Percentiles rank a stretch among this genome's conserved stretches.
Evolutionary conservation across 2,113 vertebrate species (phyloP).

Genomic region (Parotia lawesii): DNA sequence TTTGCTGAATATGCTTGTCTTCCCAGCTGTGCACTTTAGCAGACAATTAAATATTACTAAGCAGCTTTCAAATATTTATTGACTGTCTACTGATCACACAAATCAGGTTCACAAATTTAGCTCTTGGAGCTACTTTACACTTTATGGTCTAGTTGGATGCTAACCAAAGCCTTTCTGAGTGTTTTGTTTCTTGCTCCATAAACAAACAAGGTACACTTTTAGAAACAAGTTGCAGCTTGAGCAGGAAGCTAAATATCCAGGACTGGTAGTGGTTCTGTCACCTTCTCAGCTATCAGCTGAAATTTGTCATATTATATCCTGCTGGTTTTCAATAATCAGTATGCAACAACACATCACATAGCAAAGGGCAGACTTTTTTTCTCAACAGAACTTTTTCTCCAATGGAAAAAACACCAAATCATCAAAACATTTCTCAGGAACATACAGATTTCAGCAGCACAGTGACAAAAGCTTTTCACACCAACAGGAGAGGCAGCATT

Average conservation of each 20-base stretch:
- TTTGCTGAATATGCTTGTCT: neutral
- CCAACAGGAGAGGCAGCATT: neutral
- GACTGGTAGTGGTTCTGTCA: neutral
- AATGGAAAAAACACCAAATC: neutral
- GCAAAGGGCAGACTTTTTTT: neutral
- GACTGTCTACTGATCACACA: neutral
- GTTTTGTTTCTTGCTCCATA: neutral
- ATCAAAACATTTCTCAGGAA: neutral
- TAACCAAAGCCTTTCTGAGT: neutral
- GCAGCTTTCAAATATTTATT: slow-evolving; percentile 12
- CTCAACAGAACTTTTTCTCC: neutral
- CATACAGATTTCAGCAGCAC: neutral
- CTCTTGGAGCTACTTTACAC: neutral
- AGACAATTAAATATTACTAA: neutral
- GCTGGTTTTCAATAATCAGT: neutral
- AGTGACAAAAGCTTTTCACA: neutral
- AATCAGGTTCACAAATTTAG: neutral
- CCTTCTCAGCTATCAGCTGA: slow-evolving; percentile 22
- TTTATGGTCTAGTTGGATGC: neutral
- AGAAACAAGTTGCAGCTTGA: slow-evolving; percentile 18
- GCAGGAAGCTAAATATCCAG: slow-evolving; percentile 6
- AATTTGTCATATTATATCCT: neutral
- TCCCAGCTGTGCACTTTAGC: neutral
- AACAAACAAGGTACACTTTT: slow-evolving; percentile 6
- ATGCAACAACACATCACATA: neutral